phyloP scores from a whole-genome alignment of 2,113 vertebrate genomes.

The Lonchura striata region DNA sequence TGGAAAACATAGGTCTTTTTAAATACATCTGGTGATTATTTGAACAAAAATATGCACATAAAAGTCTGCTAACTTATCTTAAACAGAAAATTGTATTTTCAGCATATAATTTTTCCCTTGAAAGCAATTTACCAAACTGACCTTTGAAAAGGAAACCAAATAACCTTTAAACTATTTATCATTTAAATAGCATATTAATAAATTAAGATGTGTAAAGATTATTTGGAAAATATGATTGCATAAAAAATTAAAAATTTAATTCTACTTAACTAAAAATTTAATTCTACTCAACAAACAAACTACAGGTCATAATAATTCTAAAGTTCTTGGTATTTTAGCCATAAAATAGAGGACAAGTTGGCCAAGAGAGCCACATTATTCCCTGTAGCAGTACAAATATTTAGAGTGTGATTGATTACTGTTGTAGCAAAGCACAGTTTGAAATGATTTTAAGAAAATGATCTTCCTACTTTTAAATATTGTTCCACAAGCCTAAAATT shows the following conservation, averaged over 20 bases:
- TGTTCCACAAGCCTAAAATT: background rate
- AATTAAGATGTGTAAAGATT: background rate
- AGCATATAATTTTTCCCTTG: background rate
- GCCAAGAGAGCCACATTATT: background rate
- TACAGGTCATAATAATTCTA: background rate
- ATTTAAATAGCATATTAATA: background rate
- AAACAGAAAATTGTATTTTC: background rate
- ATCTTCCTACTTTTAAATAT: background rate
- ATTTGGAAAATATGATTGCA: background rate
- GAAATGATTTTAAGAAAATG: background rate
- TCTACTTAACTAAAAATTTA: background rate
- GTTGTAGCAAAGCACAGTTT: background rate
- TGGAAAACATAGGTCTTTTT: background rate
- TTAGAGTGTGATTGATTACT: background rate
- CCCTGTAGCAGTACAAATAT: background rate
- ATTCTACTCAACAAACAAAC: background rate
- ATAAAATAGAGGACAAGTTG: background rate
- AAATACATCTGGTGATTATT: background rate
- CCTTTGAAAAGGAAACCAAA: background rate
- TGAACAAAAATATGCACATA: background rate
- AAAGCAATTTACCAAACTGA: background rate
- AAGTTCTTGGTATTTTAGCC: background rate
- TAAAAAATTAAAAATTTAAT: background rate
- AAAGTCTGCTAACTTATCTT: background rate
- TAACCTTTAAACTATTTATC: background rate